A percentile compares a stretch with the other conserved stretches of the same genome.
Evolutionary conservation across 2,888 invertebrate genomes (phyloP).

Genomic region (Chironomus tentans): DNA sequence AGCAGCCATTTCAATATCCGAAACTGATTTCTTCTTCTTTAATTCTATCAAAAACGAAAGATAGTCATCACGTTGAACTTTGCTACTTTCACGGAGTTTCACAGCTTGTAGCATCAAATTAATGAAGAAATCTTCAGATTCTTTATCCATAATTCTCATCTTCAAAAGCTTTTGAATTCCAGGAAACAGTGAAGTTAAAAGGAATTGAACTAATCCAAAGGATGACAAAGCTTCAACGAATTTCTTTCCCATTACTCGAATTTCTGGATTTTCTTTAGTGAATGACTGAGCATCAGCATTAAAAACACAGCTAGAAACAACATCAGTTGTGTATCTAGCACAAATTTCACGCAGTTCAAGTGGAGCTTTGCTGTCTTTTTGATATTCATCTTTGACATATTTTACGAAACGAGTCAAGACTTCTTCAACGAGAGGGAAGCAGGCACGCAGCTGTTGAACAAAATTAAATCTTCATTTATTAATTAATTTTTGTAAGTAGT

Average conservation of each 20-base stretch:
- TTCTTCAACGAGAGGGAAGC: conserved; percentile 23
- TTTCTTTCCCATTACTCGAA: conserved; percentile 28
- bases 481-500: too few relatives aligned
- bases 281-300: conserved; percentile 36
- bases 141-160: conserved; percentile 27
- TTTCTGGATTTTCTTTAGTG: conserved; percentile 19
- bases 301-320: conserved; percentile 36
- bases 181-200: conserved; percentile 29
- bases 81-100: conserved; percentile 26
- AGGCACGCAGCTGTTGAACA: not conserved
- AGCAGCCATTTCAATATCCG: conserved; percentile 33
- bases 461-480: too few relatives aligned
- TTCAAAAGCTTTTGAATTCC: conserved; percentile 28
- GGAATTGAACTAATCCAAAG: conserved; percentile 17
- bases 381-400: not conserved
- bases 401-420: not conserved
- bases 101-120: conserved; percentile 30
- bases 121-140: conserved; percentile 29
- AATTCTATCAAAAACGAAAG: conserved; percentile 30
- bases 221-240: conserved; percentile 24
- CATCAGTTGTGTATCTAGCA: conserved; percentile 28
- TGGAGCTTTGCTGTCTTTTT: conserved; percentile 30
- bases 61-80: conserved; percentile 30
- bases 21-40: conserved; percentile 31
- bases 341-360: not conserved